Evolutionary conservation across 2,113 vertebrate species (phyloP), one percentile per base, ranked within the genome.

Genomic region (Paracanthobrama guichenoti): DNA sequence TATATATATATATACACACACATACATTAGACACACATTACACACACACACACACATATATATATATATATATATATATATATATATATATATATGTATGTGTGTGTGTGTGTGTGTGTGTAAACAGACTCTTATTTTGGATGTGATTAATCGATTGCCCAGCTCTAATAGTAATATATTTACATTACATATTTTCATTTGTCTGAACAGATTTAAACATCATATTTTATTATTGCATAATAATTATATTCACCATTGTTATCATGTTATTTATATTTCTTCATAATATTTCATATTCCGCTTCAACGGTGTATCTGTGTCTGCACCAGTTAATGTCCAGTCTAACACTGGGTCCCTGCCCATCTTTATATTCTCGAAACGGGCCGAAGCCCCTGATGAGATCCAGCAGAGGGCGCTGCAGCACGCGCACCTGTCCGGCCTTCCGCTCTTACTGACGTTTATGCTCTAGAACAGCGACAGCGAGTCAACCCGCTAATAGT

Each of bases 391-490:
- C 22, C 22, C 39, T 24, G 22, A 71, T 13, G 39, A 24, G 9
- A 6, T 31, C 87, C 94, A 92, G 90, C 86, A 94, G 94, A 93
- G 92, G 22, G 91, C 48, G 90, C 84, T 88, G 92, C 89, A 93
- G 91, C 88, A 90, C 39, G 67, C 55, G 66, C 80, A 92, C 91
- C 90, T 93, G 90, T 91, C 90, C 89, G 39, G 89, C 75, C 72
- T 72, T 73, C 84, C 85, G 89, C 82, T 35, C 82, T 82, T 1
- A 4, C n/a, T 2, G 9, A 69, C n/a, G 67, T 89, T 88, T 76
- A 84, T 42, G 75, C 89, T 87, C 88, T 89, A 83, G 18, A 16
- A 35, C 16, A 46, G 85, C 87, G 91, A 91, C 90, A 82, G 87
- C 84, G 88, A 81, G 64, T 88, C 88, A 83, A 83, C 90, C 89